Conservation (phyloP, 2,797 vertebrate genomes). For the Pseudochaenichthys georgianus region DNA sequence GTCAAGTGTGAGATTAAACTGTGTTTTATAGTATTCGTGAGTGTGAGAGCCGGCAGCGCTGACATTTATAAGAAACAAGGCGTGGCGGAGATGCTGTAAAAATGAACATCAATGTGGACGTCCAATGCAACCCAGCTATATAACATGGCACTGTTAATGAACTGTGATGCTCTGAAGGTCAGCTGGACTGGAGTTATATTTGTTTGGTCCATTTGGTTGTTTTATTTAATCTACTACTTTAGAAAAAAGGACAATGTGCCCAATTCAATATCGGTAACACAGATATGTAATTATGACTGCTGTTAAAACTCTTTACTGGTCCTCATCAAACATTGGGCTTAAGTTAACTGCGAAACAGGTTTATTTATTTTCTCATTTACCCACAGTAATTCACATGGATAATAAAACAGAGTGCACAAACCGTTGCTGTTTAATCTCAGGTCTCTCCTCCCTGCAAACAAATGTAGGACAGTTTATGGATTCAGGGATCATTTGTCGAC, state of each 20-base stretch:
- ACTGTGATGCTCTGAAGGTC: constrained; percentile 36
- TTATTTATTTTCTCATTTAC: constrained; percentile 31
- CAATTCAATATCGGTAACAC: background rate
- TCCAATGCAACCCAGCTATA: constrained; percentile 11
- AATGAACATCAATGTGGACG: constrained; percentile 32
- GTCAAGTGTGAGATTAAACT: constrained; percentile 14
- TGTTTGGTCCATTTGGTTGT: constrained; percentile 18
- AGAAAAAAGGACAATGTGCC: background rate
- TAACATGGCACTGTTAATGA: constrained; percentile 15
- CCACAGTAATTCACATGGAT: constrained; percentile 18
- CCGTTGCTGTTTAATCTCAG: constrained; percentile 1
- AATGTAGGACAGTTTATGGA: constrained; percentile 20
- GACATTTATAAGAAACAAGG: constrained; percentile 11
- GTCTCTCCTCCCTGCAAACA: constrained; percentile 15
- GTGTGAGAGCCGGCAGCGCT: constrained; percentile 3
- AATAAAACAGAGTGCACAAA: constrained; percentile 39
- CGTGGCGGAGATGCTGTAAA: constrained; percentile 23
- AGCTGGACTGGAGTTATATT: background rate
- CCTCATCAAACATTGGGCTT: constrained; percentile 1
- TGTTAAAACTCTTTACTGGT: constrained; percentile 3
- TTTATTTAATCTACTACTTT: background rate
- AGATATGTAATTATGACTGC: background rate
- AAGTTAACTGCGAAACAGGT: constrained; percentile 13
- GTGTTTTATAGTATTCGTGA: constrained; percentile 4
- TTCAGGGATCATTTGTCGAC: constrained; percentile 10